phyloP scores from a whole-genome alignment of 2,797 vertebrate genomes.

The Sebastiscus tertius region DNA sequence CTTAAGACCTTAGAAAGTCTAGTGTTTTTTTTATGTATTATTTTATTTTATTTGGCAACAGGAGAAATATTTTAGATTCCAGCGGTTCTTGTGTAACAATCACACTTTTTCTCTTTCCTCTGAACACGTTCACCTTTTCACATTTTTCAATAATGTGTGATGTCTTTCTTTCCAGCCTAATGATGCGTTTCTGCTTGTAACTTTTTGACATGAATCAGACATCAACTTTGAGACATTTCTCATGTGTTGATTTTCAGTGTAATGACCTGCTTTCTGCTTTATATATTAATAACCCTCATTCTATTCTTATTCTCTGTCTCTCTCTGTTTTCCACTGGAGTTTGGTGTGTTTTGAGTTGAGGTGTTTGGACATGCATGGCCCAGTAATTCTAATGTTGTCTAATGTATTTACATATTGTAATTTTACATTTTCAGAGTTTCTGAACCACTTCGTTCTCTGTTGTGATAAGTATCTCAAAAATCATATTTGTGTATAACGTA shows the following conservation, averaged over 20 bases:
- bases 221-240: background rate
- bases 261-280: constrained; percentile 5
- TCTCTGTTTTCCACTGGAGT: background rate
- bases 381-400: constrained; percentile 6
- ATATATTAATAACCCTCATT: background rate
- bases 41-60: background rate
- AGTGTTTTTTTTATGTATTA: too few species aligned
- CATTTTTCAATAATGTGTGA: background rate
- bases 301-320: background rate
- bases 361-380: background rate
- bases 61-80: background rate
- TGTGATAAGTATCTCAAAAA: background rate
- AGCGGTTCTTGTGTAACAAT: too few species aligned
- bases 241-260: background rate
- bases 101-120: background rate
- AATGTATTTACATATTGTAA: background rate
- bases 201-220: background rate
- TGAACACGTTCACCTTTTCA: too few species aligned
- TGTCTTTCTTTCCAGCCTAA: background rate
- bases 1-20: too few species aligned
- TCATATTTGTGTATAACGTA: background rate
- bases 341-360: background rate
- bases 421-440: background rate
- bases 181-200: background rate
- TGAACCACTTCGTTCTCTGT: background rate